Evolutionary conservation across 2,888 invertebrate genomes (phyloP).

Genomic region (Erebia aethiops): DNA sequence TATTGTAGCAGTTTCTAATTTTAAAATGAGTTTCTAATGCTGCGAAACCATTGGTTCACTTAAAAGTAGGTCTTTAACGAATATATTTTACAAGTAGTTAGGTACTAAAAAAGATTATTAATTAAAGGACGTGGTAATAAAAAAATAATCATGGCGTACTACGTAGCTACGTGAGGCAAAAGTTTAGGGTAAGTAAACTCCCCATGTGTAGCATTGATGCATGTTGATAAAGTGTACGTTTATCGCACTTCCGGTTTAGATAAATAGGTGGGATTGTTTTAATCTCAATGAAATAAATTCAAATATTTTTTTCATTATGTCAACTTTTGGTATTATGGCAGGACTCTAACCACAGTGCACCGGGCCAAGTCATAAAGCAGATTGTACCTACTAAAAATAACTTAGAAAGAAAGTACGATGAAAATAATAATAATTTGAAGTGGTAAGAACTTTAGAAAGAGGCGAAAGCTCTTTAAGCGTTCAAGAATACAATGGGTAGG

Average conservation of each 20-base stretch:
- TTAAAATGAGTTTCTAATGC: slow-evolving; percentile 1
- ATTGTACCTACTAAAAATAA: too few relatives aligned
- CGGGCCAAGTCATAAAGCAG: too few relatives aligned
- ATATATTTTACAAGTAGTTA: not conserved
- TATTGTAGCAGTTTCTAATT: not conserved
- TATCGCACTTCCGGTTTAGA: slow-evolving; percentile 2
- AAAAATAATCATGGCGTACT: not conserved
- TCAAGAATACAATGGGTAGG: too few relatives aligned
- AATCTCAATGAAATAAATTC: not conserved
- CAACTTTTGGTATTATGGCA: too few relatives aligned
- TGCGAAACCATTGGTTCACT: not conserved
- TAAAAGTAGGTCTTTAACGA: not conserved
- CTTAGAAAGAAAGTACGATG: too few relatives aligned
- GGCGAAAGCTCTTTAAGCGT: too few relatives aligned
- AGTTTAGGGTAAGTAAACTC: too few relatives aligned
- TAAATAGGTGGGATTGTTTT: not conserved
- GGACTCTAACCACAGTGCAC: too few relatives aligned
- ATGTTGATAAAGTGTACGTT: not conserved
- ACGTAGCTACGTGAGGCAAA: slow-evolving; percentile 3
- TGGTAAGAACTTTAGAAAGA: too few relatives aligned
- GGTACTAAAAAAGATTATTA: too few relatives aligned
- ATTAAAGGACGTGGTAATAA: not conserved
- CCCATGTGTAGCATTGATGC: not conserved
- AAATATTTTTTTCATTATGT: not conserved
- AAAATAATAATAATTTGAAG: too few relatives aligned